Percentiles rank a stretch among this genome's conserved stretches.
These are phyloP conservation scores for Drosophila paramelanica DNA, from an alignment of 2,888 invertebrate species.

Conservation along the genomic window DNA sequence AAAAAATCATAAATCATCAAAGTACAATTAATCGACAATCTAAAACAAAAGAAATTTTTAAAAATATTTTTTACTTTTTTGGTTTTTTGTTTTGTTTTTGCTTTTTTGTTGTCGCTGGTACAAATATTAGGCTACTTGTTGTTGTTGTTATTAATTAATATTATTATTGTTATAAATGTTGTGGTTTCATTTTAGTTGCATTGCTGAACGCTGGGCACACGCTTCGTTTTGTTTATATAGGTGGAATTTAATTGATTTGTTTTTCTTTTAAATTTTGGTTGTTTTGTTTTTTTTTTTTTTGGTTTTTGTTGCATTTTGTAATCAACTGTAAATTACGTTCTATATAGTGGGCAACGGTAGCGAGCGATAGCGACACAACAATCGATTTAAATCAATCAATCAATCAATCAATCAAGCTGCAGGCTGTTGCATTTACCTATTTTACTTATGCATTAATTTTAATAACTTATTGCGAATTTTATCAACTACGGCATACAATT, in stretches of 20 bases:
- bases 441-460: constrained; percentile 66
- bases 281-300: not conserved
- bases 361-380: constrained; percentile 58
- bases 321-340: constrained; percentile 12
- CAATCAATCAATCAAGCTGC: constrained; percentile 71
- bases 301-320: constrained; percentile 5
- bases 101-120: constrained; percentile 43
- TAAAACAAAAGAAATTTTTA: constrained; percentile 16
- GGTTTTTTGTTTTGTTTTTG: constrained; percentile 26
- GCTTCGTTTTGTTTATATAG: constrained; percentile 37
- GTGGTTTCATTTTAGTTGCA: constrained; percentile 44
- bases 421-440: constrained; percentile 66
- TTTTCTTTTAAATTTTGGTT: not conserved
- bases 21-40: constrained; percentile 7
- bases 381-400: constrained; percentile 67
- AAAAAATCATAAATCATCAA: constrained; percentile 24
- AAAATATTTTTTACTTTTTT: constrained; percentile 17
- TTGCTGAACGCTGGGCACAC: constrained; percentile 62
- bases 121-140: constrained; percentile 62
- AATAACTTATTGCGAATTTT: constrained; percentile 69
- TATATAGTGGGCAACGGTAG: constrained; percentile 37
- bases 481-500: constrained; percentile 66
- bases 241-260: constrained; percentile 40
- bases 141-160: constrained; percentile 38
- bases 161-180: constrained; percentile 39